phyloP scores from a whole-genome alignment of 2,113 vertebrate species.

The Upupa epops region DNA sequence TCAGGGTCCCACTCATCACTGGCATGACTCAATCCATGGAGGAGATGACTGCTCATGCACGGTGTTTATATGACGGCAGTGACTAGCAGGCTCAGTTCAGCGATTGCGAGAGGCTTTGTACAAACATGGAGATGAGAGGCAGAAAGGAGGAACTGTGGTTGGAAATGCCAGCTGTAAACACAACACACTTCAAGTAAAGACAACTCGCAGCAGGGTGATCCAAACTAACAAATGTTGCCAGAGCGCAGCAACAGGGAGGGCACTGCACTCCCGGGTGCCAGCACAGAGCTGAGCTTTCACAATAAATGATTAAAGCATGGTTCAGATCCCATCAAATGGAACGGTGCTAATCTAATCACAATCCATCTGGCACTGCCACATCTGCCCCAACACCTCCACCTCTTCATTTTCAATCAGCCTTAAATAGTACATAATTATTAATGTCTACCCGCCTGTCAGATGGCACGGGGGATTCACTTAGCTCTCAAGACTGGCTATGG shows the following conservation, averaged over 20 bases:
- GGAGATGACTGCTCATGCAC: not conserved
- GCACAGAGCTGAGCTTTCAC: slow-evolving; percentile 53
- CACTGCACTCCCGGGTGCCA: not conserved
- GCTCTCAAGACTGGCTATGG: slow-evolving; percentile 28
- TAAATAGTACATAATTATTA: slow-evolving; percentile 76
- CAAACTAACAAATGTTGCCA: not conserved
- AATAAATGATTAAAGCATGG: slow-evolving; percentile 72
- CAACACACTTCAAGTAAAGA: not conserved
- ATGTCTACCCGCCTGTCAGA: slow-evolving; percentile 70
- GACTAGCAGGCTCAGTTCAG: not conserved
- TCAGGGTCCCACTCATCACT: not conserved
- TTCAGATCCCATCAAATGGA: slow-evolving; percentile 73
- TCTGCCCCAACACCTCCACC: slow-evolving; percentile 76
- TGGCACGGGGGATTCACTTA: slow-evolving; percentile 54
- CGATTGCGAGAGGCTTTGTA: slow-evolving; percentile 21
- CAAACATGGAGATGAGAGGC: slow-evolving; percentile 58
- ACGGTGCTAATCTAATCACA: slow-evolving; percentile 76
- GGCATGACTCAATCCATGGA: not conserved
- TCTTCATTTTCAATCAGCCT: slow-evolving; percentile 76
- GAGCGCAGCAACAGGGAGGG: slow-evolving; percentile 16
- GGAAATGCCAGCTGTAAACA: slow-evolving; percentile 4
- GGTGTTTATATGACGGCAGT: not conserved
- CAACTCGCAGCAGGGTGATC: not conserved
- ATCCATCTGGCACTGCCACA: slow-evolving; percentile 76
- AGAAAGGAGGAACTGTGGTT: slow-evolving; percentile 8